Conservation (phyloP, 2,888 invertebrate genomes). For the Pseudeuparius sepicola region DNA sequence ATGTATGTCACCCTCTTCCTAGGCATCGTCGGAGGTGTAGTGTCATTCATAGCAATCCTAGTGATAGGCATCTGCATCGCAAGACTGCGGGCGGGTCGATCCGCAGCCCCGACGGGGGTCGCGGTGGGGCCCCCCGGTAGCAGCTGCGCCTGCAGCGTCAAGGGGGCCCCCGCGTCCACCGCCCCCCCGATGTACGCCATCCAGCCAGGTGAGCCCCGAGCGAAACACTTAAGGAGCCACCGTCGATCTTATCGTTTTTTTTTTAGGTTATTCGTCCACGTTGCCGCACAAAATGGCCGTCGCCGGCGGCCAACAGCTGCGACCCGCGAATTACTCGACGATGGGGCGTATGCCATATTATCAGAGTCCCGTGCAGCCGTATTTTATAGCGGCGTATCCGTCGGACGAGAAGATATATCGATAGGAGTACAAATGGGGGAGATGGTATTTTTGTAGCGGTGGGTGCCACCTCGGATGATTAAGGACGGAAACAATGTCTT, state of each 20-base stretch:
- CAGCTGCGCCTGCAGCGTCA: slow-evolving; percentile 44
- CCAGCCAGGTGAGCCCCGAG: no score
- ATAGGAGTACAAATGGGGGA: slow-evolving; percentile 34
- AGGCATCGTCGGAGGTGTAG: slow-evolving; percentile 88
- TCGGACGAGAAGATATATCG: slow-evolving; percentile 58
- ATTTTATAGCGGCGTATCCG: slow-evolving; percentile 50
- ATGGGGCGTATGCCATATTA: slow-evolving; percentile 52
- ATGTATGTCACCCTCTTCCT: slow-evolving; percentile 89
- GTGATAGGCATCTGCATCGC: slow-evolving; percentile 85
- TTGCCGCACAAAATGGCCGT: slow-evolving; percentile 54
- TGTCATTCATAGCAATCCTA: slow-evolving; percentile 80
- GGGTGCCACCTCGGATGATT: no score
- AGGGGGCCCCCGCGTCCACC: slow-evolving; percentile 35
- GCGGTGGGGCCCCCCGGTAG: slow-evolving; percentile 42
- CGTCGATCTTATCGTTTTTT: slow-evolving; percentile 41
- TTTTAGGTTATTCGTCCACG: slow-evolving; percentile 52
- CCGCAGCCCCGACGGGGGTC: no score
- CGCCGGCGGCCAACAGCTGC: slow-evolving; percentile 30
- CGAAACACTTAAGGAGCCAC: no score
- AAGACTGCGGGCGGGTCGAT: slow-evolving; percentile 41
- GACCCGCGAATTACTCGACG: slow-evolving; percentile 42
- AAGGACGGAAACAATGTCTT: no score
- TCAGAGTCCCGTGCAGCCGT: slow-evolving; percentile 42
- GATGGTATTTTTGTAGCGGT: no score
- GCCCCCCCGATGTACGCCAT: no score